phyloP scores from a whole-genome alignment of 2,113 vertebrate genomes.

The Neomonachus schauinslandi region DNA sequence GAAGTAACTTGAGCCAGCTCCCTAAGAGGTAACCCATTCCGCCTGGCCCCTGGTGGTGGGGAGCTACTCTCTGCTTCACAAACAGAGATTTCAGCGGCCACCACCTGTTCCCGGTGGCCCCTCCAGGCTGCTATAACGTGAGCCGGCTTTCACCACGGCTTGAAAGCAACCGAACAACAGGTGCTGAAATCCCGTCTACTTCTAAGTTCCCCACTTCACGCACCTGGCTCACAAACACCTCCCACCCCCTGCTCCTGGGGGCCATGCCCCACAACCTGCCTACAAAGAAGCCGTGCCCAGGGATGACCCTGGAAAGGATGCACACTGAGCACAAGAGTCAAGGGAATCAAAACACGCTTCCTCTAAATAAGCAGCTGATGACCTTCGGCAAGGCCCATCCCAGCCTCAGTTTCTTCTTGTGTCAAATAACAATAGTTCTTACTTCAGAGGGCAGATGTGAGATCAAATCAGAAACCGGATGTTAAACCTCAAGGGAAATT shows the following conservation, averaged over 20 bases:
- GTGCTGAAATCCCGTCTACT: background rate
- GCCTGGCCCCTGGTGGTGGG: background rate
- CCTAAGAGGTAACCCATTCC: background rate
- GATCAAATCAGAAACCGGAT: background rate
- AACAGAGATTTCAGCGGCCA: background rate
- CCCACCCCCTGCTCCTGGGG: background rate
- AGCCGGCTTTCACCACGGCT: background rate
- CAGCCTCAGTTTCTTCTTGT: background rate
- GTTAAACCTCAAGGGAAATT: background rate
- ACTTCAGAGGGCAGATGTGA: background rate
- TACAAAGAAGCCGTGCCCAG: background rate
- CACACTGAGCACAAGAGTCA: background rate
- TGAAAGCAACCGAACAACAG: background rate
- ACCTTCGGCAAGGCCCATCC: background rate
- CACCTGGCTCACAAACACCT: background rate
- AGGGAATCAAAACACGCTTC: background rate
- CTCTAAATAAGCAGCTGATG: background rate
- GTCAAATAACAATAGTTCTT: background rate
- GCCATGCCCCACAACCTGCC: background rate
- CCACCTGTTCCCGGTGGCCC: background rate
- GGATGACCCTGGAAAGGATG: rapidly evolving
- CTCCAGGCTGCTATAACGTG: background rate
- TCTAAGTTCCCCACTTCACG: background rate
- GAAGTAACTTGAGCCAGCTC: background rate
- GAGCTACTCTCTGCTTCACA: background rate